Conservation (phyloP, 2,797 vertebrate genomes). For the Peromyscus eremicus region DNA sequence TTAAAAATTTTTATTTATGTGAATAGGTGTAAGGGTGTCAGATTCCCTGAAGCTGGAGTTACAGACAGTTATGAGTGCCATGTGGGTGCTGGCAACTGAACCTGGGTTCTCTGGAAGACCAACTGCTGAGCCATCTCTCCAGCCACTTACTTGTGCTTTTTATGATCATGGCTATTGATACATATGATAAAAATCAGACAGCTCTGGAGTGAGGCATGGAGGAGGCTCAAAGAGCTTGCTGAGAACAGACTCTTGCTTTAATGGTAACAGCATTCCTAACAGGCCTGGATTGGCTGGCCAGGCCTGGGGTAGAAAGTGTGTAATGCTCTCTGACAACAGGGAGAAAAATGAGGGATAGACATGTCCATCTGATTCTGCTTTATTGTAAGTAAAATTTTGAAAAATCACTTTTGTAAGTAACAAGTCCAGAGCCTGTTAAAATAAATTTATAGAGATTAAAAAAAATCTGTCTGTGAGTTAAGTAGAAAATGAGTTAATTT, state of each 20-base stretch:
- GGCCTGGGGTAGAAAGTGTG: not conserved
- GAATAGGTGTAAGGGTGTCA: not conserved
- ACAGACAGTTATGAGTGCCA: not conserved
- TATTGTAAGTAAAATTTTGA: not conserved
- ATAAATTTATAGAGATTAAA: not conserved
- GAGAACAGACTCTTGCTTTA: not conserved
- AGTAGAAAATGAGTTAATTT: not conserved
- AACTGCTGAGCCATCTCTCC: not conserved
- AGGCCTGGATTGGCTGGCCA: not conserved
- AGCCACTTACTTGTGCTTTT: not conserved
- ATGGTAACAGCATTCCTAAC: conserved; percentile 55
- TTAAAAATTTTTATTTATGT: not conserved
- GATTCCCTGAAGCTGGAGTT: not conserved
- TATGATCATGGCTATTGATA: conserved; percentile 27
- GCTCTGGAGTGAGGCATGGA: not conserved
- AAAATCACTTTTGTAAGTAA: not conserved
- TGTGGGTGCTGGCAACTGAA: not conserved
- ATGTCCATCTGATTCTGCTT: not conserved
- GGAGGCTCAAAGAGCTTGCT: not conserved
- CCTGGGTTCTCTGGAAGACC: not conserved
- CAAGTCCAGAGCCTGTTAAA: not conserved
- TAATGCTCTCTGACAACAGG: conserved; percentile 43
- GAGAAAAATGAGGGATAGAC: not conserved
- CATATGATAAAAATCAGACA: not conserved
- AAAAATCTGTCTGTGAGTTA: not conserved